Evolutionary conservation across 2,888 invertebrate genomes (phyloP).

Genomic region (Ichneumoninae sp.): DNA sequence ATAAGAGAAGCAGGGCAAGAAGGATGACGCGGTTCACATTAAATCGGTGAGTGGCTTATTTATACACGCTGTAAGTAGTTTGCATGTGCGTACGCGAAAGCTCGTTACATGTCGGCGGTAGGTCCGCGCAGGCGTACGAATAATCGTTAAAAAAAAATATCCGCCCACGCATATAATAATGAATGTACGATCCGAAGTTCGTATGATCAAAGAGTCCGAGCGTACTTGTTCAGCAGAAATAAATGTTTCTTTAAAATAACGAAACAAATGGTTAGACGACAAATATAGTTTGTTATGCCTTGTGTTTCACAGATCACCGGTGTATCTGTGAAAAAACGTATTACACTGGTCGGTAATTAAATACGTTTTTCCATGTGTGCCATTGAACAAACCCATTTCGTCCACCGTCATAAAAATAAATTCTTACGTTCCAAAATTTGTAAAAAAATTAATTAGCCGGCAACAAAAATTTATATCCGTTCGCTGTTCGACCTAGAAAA

Average conservation of each 20-base stretch:
- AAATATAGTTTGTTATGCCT: too few species aligned
- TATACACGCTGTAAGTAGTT: slow-evolving; percentile 40
- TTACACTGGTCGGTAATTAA: neutral
- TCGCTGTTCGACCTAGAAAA: too few species aligned
- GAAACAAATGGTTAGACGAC: too few species aligned
- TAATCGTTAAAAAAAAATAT: neutral
- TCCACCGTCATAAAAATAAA: neutral
- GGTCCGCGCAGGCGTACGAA: neutral
- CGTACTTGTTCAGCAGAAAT: too few species aligned
- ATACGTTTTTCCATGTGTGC: neutral
- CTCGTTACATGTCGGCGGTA: slow-evolving; percentile 1
- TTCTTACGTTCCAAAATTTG: too few species aligned
- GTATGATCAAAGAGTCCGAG: neutral
- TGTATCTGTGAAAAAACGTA: neutral
- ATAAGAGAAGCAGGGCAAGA: slow-evolving; percentile 21
- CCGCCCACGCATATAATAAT: neutral
- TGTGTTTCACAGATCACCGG: neutral
- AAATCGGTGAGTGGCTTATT: slow-evolving; percentile 47
- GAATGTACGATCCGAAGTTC: neutral
- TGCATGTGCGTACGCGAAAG: slow-evolving; percentile 1
- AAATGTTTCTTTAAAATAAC: too few species aligned
- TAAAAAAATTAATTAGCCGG: too few species aligned
- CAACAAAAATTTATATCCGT: too few species aligned
- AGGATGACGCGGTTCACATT: slow-evolving; percentile 31
- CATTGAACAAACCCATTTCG: neutral